Conservation (phyloP, 2,888 invertebrate species). For the Epinotia demarniana region DNA sequence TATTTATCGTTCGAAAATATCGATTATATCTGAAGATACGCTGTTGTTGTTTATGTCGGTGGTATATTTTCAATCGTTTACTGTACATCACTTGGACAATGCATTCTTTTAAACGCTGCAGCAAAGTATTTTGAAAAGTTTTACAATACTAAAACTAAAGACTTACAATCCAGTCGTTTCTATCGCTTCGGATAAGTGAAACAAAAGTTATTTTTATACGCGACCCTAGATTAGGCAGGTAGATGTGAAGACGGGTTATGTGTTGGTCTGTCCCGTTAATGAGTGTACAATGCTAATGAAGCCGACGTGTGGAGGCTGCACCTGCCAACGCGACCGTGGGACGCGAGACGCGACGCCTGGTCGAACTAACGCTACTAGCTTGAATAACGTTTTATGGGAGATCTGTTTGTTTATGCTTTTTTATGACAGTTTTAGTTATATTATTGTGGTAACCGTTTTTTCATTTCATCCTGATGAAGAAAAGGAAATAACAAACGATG, state of each 20-base stretch:
- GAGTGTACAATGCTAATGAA: constrained; percentile 76
- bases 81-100: constrained; percentile 3
- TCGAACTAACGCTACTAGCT: constrained; percentile 40
- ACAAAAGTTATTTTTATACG: constrained; percentile 35
- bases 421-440: constrained; percentile 15
- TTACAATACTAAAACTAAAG: no score
- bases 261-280: constrained; percentile 73
- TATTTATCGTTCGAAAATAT: constrained; percentile 27
- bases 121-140: constrained; percentile 10
- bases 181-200: constrained; percentile 29
- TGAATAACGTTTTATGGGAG: constrained; percentile 22
- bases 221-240: constrained; percentile 38
- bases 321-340: constrained; percentile 54
- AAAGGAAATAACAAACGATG: no score
- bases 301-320: constrained; percentile 61
- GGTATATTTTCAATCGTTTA: background rate
- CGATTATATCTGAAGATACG: constrained; percentile 5
- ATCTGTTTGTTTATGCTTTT: constrained; percentile 27
- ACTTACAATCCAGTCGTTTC: constrained; percentile 10
- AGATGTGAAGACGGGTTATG: constrained; percentile 60
- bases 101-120: background rate
- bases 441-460: background rate
- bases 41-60: constrained; percentile 2
- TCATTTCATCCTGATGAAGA: no score
- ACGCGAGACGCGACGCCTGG: constrained; percentile 50